A percentile compares a stretch with the other conserved stretches of the same genome.
These are phyloP conservation scores for Thalassarche chlororhynchos DNA, from an alignment of 2,113 vertebrate genomes.

Conservation along the genomic window DNA sequence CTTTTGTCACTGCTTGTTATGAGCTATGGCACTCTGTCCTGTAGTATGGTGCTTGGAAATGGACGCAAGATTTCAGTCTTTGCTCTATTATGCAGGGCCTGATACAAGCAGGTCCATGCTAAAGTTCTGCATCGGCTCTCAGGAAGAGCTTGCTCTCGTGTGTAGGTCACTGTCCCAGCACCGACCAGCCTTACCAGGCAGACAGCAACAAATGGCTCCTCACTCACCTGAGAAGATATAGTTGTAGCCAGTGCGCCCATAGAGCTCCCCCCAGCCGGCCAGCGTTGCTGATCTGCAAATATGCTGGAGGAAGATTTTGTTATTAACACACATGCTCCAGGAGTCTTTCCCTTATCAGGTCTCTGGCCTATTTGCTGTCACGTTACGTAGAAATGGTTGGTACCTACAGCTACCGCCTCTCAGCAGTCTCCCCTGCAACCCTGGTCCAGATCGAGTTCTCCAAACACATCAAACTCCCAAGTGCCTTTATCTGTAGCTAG, in stretches of 20 bases:
- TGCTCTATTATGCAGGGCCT: neutral
- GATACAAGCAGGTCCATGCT: neutral
- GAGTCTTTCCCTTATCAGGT: neutral
- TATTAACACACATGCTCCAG: neutral
- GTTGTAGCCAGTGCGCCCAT: conserved; percentile 97
- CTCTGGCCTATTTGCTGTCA: neutral
- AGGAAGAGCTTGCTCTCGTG: neutral
- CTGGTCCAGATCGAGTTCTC: neutral
- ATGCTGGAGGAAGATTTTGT: conserved; percentile 78
- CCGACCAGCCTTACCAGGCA: neutral
- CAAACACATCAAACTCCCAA: neutral
- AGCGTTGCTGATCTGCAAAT: conserved; percentile 96
- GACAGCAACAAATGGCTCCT: neutral
- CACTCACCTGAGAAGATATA: conserved; percentile 96
- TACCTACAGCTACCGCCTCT: neutral
- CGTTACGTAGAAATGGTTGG: neutral
- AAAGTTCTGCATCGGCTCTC: neutral
- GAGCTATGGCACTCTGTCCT: neutral
- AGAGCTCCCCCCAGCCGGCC: conserved; percentile 97
- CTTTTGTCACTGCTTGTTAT: neutral
- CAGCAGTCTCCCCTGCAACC: neutral
- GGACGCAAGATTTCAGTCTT: neutral
- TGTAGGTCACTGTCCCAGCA: neutral
- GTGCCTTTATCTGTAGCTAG: neutral
- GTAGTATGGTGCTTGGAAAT: neutral